phyloP scores from a whole-genome alignment of 2,797 vertebrate genomes.

The Pelochelys cantorii region DNA sequence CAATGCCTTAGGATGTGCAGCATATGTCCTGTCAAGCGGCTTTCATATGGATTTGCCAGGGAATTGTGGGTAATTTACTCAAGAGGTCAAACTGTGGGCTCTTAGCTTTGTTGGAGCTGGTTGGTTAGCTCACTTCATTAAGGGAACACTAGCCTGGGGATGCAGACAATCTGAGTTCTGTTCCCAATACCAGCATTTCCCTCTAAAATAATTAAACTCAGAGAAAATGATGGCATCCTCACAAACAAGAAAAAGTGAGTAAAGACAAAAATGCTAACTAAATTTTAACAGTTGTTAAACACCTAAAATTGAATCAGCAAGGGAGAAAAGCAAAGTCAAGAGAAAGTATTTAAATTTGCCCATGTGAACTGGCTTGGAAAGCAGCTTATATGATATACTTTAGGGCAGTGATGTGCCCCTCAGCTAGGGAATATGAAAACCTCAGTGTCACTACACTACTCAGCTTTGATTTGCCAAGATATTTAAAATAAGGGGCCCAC shows the following conservation, averaged over 20 bases:
- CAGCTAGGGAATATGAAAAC: background rate
- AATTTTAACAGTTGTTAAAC: background rate
- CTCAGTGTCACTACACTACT: background rate
- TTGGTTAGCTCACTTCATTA: slow-evolving; percentile 49
- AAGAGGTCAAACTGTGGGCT: background rate
- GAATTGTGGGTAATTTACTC: background rate
- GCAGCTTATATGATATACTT: background rate
- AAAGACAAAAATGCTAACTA: slow-evolving; percentile 44
- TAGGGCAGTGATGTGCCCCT: background rate
- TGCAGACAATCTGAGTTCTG: slow-evolving; percentile 55
- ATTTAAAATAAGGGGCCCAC: background rate
- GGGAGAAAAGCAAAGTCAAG: background rate
- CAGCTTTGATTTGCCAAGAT: background rate
- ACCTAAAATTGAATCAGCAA: background rate
- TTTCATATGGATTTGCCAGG: background rate
- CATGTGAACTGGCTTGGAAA: background rate
- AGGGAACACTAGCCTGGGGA: slow-evolving; percentile 55
- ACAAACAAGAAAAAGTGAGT: slow-evolving; percentile 59
- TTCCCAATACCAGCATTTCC: slow-evolving; percentile 58
- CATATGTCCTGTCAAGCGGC: background rate
- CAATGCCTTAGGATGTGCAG: background rate
- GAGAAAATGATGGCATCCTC: background rate
- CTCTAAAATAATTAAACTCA: slow-evolving; percentile 68
- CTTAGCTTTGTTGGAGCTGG: background rate
- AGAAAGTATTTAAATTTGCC: background rate